Evolutionary conservation across 2,888 invertebrate species (phyloP).

Genomic region (Tetranychus truncatus): DNA sequence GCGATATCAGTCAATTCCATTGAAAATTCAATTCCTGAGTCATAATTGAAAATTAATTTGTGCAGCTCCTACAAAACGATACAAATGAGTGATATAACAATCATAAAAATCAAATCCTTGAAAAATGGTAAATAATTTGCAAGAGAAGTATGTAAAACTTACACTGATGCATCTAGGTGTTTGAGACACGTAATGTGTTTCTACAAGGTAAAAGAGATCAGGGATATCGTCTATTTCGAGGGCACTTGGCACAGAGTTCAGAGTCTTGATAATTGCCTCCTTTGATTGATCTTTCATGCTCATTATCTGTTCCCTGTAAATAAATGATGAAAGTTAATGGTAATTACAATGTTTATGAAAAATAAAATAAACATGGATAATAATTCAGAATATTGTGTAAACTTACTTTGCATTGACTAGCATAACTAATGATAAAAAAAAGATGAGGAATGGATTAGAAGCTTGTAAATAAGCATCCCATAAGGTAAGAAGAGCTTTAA

Average conservation of each 20-base stretch:
- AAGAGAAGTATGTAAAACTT: neutral
- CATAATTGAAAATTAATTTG: conserved; percentile 11
- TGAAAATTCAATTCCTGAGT: conserved; percentile 5
- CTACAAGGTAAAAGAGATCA: conserved; percentile 75
- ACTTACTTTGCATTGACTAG: conserved; percentile 65
- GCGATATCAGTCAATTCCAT: conserved; percentile 30
- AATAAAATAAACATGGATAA: neutral
- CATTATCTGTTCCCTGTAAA: conserved; percentile 23
- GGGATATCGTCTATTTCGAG: conserved; percentile 82
- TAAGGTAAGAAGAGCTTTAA: conserved; percentile 71
- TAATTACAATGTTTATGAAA: neutral
- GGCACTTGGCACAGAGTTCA: conserved; percentile 44
- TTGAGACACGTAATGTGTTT: conserved; percentile 81
- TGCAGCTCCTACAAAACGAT: conserved; percentile 10
- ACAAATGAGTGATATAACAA: neutral
- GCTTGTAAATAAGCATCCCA: conserved; percentile 95
- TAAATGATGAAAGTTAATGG: conserved; percentile 18
- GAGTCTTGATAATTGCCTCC: conserved; percentile 19
- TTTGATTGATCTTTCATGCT: conserved; percentile 18
- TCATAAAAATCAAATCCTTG: neutral
- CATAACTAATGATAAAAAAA: conserved; percentile 84
- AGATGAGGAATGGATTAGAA: conserved; percentile 84
- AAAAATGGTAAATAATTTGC: conserved; percentile 22
- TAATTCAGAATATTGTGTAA: too few relatives aligned
- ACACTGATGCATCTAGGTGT: conserved; percentile 77